Evolutionary conservation across 92 coral and sea anemone genomes (phyloP).

Genomic region (Muricea muricata): DNA sequence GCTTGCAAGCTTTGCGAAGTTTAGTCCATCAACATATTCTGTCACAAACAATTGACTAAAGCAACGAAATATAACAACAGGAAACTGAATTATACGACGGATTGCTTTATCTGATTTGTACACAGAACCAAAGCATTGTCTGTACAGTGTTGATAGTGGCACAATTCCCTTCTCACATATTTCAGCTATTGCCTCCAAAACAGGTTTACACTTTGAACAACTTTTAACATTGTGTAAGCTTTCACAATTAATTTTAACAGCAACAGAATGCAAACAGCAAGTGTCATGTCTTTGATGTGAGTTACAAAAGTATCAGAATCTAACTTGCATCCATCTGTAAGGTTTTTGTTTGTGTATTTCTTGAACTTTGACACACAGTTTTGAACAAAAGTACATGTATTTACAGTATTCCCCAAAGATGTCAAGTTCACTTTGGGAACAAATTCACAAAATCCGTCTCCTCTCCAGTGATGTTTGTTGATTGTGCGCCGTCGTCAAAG

Average conservation of each 20-base stretch:
- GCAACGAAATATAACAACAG: slow-evolving; percentile 31
- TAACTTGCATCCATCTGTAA: slow-evolving; percentile 31
- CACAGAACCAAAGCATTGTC: slow-evolving; percentile 31
- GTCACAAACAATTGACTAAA: slow-evolving; percentile 52
- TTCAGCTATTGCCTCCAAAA: not conserved
- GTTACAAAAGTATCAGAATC: slow-evolving; percentile 31
- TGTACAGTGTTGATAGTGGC: slow-evolving; percentile 36
- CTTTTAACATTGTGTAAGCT: not conserved
- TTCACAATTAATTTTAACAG: slow-evolving; percentile 40
- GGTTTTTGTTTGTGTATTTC: slow-evolving; percentile 36
- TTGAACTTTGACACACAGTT: slow-evolving; percentile 27
- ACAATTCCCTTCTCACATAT: slow-evolving; percentile 38
- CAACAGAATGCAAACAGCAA: slow-evolving; percentile 27
- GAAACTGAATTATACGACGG: slow-evolving; percentile 46
- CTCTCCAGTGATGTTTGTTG: not conserved
- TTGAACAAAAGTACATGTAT: not conserved
- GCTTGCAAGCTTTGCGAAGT: slow-evolving; percentile 14
- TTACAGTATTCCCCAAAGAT: not conserved
- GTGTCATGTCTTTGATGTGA: slow-evolving; percentile 36
- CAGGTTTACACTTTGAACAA: slow-evolving; percentile 30
- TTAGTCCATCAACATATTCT: slow-evolving; percentile 35
- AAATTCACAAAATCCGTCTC: not conserved
- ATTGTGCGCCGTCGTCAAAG: too few relatives aligned
- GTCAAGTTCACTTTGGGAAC: not conserved
- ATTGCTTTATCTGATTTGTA: slow-evolving; percentile 48